Percentiles rank a stretch among this genome's conserved stretches.
Evolutionary conservation across 2,797 vertebrate species (phyloP).

Genomic region (Sarcophilus harrisii): DNA sequence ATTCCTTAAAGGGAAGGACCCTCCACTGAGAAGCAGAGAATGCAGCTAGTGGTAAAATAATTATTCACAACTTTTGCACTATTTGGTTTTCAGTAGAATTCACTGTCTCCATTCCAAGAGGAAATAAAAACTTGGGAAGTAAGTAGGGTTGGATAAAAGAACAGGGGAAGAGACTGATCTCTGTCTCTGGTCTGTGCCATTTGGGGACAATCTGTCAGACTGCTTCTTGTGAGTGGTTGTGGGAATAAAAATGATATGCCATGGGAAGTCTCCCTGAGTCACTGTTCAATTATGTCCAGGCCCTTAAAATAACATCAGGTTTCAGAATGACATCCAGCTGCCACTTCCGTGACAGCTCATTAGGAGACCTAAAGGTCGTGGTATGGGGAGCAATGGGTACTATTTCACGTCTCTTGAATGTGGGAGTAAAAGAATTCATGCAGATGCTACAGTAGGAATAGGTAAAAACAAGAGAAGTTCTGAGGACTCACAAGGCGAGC

Average conservation of each 20-base stretch:
- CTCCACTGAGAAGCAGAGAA: conserved; percentile 13
- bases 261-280: neutral
- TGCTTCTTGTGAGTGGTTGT: conserved; percentile 14
- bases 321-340: neutral
- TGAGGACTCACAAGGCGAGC: neutral
- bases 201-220: neutral
- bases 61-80: accelerated
- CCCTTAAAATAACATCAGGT: conserved; percentile 15
- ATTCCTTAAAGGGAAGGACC: neutral
- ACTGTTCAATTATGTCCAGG: neutral
- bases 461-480: neutral
- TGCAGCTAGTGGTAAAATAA: neutral
- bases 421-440: neutral
- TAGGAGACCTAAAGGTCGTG: neutral
- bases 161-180: neutral
- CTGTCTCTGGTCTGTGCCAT: conserved; percentile 51
- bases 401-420: neutral
- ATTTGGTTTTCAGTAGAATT: neutral
- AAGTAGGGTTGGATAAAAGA: neutral
- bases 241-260: conserved; percentile 17
- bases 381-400: neutral
- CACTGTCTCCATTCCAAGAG: neutral
- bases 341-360: neutral
- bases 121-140: neutral
- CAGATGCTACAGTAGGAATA: neutral